Evolutionary conservation across 1,140 invertebrate species (phyloP).

Genomic region (Yoshiicerus persimilis): DNA sequence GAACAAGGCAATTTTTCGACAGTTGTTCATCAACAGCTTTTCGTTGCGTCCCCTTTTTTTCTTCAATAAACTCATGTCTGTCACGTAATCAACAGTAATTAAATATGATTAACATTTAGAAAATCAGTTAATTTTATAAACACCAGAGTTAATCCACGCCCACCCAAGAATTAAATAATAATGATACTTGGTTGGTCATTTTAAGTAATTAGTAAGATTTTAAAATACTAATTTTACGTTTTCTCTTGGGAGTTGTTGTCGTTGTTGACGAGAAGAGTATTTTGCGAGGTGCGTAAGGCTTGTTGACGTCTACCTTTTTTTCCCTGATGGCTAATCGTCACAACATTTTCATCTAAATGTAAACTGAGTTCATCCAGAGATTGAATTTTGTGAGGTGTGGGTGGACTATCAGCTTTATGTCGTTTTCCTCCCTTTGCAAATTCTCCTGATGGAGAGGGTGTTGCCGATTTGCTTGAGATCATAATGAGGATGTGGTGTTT

Average conservation of each 20-base stretch:
- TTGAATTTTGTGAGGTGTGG: conserved; percentile 48
- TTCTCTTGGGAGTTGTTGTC: conserved; percentile 31
- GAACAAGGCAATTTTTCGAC: not conserved
- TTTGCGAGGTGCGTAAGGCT: not conserved
- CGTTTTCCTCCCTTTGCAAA: not conserved
- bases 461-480: not conserved
- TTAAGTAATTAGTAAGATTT: too few species aligned
- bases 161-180: too few species aligned
- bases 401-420: conserved; percentile 28
- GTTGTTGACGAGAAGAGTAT: conserved; percentile 14
- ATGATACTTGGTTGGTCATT: too few species aligned
- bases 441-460: not conserved
- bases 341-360: conserved; percentile 36
- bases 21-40: conserved; percentile 24
- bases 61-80: not conserved
- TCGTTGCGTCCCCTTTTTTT: conserved; percentile 4
- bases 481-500: too few species aligned
- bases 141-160: too few species aligned
- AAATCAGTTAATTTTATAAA: too few species aligned
- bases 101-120: too few species aligned
- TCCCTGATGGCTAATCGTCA: not conserved
- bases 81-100: too few species aligned
- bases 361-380: conserved; percentile 45
- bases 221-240: too few species aligned
- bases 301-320: not conserved